A percentile compares a stretch with the other conserved stretches of the same genome.
Evolutionary conservation across 1,140 invertebrate species (phyloP).

Genomic region (Nephotettix cincticeps): DNA sequence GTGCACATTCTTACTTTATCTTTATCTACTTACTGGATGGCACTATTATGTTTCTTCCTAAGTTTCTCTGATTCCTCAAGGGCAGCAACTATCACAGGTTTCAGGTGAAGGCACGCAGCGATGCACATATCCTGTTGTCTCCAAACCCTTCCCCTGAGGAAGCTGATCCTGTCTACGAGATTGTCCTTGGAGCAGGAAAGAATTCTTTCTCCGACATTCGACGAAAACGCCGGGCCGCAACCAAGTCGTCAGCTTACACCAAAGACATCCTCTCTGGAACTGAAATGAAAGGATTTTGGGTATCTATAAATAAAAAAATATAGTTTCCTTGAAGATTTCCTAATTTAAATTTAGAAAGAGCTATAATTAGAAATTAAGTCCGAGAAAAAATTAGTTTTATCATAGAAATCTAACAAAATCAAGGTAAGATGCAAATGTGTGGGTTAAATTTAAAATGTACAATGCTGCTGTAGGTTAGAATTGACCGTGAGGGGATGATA

Average conservation of each 20-base stretch:
- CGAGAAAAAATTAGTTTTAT: too few species aligned
- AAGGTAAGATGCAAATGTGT: too few species aligned
- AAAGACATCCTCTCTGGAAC: constrained; percentile 52
- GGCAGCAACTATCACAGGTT: constrained; percentile 14
- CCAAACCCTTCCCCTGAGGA: constrained; percentile 44
- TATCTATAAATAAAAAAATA: too few species aligned
- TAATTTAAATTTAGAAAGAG: too few species aligned
- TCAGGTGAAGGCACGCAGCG: constrained; percentile 55
- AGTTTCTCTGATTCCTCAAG: too few species aligned
- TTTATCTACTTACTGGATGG: too few species aligned
- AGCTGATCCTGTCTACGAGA: constrained; percentile 57
- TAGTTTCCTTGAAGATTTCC: too few species aligned
- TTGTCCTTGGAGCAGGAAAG: constrained; percentile 60
- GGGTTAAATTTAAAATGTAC: neutral
- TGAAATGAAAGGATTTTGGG: constrained; percentile 56
- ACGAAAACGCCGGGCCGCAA: constrained; percentile 51
- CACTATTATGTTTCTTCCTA: too few species aligned
- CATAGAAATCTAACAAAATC: too few species aligned
- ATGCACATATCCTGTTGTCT: constrained; percentile 60
- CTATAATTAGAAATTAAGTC: too few species aligned
- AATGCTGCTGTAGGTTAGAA: constrained; percentile 32
- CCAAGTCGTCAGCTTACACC: constrained; percentile 48
- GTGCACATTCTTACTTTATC: too few species aligned
- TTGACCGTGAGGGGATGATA: constrained; percentile 51
- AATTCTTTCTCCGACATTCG: constrained; percentile 60